phyloP scores from a whole-genome alignment of 1,140 invertebrate genomes.

The Muscidifurax raptorellus region DNA sequence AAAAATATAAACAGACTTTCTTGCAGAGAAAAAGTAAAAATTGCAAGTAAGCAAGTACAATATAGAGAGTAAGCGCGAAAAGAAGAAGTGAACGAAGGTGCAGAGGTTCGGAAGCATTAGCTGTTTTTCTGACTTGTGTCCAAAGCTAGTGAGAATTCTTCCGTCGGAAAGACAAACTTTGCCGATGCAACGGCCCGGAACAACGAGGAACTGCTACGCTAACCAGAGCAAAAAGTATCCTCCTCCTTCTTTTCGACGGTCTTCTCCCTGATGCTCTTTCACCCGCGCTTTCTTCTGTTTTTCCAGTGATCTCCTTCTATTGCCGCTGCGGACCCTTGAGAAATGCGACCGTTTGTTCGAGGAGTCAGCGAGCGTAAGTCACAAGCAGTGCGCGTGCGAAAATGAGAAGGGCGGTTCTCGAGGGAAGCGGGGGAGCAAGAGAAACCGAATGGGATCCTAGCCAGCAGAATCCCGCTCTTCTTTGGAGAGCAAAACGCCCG shows the following conservation, averaged over 20 bases:
- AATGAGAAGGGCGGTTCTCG: constrained; percentile 31
- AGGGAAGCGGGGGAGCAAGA: background rate
- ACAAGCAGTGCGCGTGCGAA: background rate
- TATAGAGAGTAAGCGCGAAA: background rate
- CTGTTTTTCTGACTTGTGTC: constrained; percentile 20
- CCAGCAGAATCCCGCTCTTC: background rate
- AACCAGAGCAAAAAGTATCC: constrained; percentile 25
- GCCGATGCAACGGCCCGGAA: constrained; percentile 7
- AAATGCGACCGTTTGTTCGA: constrained; percentile 18
- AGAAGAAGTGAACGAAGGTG: background rate
- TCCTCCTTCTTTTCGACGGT: constrained; percentile 8
- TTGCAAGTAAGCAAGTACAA: background rate
- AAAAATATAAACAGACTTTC: background rate
- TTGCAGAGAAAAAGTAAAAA: background rate
- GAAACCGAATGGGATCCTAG: constrained; percentile 13
- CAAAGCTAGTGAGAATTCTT: constrained; percentile 42
- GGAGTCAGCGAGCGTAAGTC: constrained; percentile 20
- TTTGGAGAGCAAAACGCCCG: background rate
- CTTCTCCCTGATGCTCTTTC: background rate
- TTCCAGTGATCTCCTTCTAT: background rate
- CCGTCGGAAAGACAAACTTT: constrained; percentile 42
- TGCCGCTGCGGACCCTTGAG: background rate
- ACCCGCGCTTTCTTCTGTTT: constrained; percentile 17
- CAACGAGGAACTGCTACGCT: background rate
- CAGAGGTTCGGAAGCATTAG: constrained; percentile 27